A percentile compares a stretch with the other conserved stretches of the same genome.
Conservation (phyloP, 2,797 vertebrate genomes). For the Gallinago solitaria region DNA sequence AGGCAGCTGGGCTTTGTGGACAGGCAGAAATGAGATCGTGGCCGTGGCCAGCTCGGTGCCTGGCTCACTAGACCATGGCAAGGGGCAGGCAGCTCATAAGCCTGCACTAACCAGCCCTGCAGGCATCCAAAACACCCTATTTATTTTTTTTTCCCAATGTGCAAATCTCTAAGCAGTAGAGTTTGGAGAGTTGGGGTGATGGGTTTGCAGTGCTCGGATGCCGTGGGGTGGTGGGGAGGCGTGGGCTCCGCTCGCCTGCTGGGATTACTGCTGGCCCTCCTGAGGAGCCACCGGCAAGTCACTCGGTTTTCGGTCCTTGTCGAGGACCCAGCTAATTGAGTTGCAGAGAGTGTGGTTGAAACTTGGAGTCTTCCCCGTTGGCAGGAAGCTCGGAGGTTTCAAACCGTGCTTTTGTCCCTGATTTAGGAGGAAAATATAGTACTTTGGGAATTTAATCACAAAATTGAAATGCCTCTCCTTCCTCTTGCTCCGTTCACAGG, state of each 20-base stretch:
- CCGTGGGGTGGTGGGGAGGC: background rate
- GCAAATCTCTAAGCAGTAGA: background rate
- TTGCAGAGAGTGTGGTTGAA: constrained; percentile 30
- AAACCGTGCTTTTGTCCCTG: constrained; percentile 29
- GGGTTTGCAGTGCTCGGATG: background rate
- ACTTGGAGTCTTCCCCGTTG: constrained; percentile 34
- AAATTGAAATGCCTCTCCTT: constrained; percentile 23
- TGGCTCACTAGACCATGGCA: accelerated
- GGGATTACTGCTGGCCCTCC: background rate
- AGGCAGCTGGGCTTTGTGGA: background rate
- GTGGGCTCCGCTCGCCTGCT: accelerated
- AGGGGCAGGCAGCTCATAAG: background rate
- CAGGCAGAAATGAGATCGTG: background rate
- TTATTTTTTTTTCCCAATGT: background rate
- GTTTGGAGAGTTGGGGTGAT: background rate
- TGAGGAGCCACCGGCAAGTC: accelerated
- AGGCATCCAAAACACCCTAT: accelerated
- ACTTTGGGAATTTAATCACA: background rate
- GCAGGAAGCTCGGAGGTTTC: constrained; percentile 36
- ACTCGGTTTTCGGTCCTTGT: background rate
- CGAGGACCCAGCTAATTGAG: background rate
- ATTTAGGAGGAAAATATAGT: background rate
- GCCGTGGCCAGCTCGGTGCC: background rate
- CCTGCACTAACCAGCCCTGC: background rate
- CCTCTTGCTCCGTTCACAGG: background rate